phyloP scores from a whole-genome alignment of 2,113 vertebrate genomes.

The Anoplopoma fimbria region DNA sequence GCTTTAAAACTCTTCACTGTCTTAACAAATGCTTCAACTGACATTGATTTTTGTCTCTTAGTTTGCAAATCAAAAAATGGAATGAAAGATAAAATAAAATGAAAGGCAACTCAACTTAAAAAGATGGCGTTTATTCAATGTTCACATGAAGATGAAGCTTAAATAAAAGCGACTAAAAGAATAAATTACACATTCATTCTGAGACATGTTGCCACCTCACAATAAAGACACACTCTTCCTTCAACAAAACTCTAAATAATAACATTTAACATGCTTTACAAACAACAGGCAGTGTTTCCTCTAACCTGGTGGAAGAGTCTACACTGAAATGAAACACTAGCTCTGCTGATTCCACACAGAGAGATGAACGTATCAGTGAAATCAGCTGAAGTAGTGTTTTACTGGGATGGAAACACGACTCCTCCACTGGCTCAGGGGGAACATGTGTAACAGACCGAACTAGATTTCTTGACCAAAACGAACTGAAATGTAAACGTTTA shows the following conservation, averaged over 20 bases:
- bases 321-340: neutral
- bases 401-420: neutral
- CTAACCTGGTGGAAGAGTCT: neutral
- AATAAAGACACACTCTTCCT: neutral
- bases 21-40: neutral
- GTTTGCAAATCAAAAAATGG: neutral
- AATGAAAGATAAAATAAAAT: slow-evolving; percentile 51
- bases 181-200: slow-evolving; percentile 51
- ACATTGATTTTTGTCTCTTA: neutral
- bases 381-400: neutral
- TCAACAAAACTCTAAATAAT: neutral
- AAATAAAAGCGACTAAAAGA: slow-evolving; percentile 52
- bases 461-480: slow-evolving; percentile 17
- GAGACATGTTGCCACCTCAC: neutral
- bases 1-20: neutral
- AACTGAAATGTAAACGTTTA: neutral
- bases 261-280: neutral
- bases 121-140: slow-evolving; percentile 73
- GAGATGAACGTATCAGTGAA: neutral
- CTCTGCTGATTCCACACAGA: neutral
- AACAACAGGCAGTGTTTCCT: neutral
- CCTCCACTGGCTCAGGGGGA: neutral
- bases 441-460: slow-evolving; percentile 4
- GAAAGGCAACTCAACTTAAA: slow-evolving; percentile 62
- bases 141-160: slow-evolving; percentile 49